Conservation (phyloP, 2,113 vertebrate genomes). For the Puntigrus tetrazona region DNA sequence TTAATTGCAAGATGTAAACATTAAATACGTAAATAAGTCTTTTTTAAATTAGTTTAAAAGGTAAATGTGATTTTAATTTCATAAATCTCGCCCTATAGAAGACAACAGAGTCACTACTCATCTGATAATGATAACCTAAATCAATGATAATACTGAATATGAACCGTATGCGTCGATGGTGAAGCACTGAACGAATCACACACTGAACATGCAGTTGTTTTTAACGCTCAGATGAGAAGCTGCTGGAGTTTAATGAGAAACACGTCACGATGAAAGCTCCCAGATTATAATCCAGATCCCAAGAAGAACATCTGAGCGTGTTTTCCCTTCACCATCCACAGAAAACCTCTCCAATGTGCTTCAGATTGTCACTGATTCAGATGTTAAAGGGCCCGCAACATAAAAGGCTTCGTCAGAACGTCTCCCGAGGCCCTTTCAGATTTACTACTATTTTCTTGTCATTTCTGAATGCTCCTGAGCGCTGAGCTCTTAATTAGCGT, state of each 20-base stretch:
- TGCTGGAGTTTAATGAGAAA: neutral
- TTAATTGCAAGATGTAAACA: neutral
- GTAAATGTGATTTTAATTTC: no score
- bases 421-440: neutral
- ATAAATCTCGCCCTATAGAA: neutral
- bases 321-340: neutral
- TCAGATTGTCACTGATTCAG: neutral
- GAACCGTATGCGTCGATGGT: neutral
- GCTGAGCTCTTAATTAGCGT: conserved; percentile 14
- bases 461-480: neutral
- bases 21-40: no score
- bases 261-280: neutral
- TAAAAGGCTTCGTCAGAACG: neutral
- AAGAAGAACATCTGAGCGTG: neutral
- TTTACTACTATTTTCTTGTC: neutral
- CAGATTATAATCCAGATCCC: neutral
- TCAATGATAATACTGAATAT: neutral
- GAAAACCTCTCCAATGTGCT: neutral
- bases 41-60: no score
- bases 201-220: neutral
- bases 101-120: neutral
- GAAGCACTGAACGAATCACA: neutral
- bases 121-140: no score
- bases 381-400: neutral
- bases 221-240: neutral